These are phyloP conservation scores for Tilapia sparmanii DNA, from an alignment of 2,113 vertebrate genomes.

Conservation along the genomic window DNA sequence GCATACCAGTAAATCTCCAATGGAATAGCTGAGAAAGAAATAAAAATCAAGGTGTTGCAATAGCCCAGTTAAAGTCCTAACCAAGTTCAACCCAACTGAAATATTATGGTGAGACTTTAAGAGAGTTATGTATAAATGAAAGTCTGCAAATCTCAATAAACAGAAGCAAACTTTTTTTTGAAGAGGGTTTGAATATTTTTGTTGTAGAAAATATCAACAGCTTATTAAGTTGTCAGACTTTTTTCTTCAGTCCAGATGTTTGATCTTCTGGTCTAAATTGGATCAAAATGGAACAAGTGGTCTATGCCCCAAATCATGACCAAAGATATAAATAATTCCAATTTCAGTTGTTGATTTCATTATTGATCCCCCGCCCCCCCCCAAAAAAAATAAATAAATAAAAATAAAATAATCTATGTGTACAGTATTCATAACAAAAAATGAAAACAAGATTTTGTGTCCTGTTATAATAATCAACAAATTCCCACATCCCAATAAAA, in stretches of 20 bases:
- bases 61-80: not conserved
- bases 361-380: rapidly evolving
- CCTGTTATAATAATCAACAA: not conserved
- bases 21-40: not conserved
- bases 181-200: not conserved
- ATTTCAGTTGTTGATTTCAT: not conserved
- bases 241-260: not conserved
- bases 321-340: not conserved
- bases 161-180: not conserved
- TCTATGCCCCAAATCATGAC: not conserved
- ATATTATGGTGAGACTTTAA: not conserved
- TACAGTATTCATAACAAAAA: not conserved
- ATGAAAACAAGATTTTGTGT: not conserved
- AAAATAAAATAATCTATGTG: not conserved
- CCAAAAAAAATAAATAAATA: rapidly evolving
- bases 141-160: not conserved
- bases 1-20: not conserved
- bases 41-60: not conserved
- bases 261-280: not conserved
- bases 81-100: not conserved
- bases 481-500: not conserved
- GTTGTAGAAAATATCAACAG: not conserved
- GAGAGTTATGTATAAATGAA: not conserved
- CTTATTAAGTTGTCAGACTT: not conserved
- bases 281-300: not conserved